Base-by-base conservation (phyloP, 2,888 invertebrate species). In the Anagyrus pseudococci region DNA sequence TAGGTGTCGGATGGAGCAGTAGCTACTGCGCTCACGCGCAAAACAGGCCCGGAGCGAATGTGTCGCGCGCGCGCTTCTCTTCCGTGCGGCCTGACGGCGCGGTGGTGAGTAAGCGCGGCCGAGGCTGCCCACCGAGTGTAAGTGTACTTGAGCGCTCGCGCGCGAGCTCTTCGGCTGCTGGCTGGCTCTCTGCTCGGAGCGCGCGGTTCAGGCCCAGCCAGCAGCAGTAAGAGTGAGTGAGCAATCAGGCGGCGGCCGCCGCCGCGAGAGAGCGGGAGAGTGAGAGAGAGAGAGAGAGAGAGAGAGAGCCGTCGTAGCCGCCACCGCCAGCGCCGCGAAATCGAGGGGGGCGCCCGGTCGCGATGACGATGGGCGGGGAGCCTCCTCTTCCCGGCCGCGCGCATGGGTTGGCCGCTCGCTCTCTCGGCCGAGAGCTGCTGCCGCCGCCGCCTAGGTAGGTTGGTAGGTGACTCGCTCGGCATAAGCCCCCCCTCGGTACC, bases 291-390 rank as follows among this genome's bases (percentile, higher is more conserved):
- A 52, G 20, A 19, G 50, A 20, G 37, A 20, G 65, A 60, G 50
- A 33, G 50, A 15, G 58, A 26, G 55, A n/a, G 43, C n/a, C n/a
- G 43, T 25, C n/a, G 43, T 26, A 4, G 53, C 10, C 13, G 48
- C 58, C 25, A 23, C 53, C 2, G 48, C 29, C 10, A 10, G 29
- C 26, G 29, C 26, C 47, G 55, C n/a, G 29, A 15, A 26, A 23
- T 17, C 20, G 26, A 66, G 69, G 68, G 70, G 67, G 68, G 67
- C 33, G 37, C 57, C 43, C 23, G 23, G 17, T 17, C 33, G n/a
- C 6, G 19, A 29, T 64, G 62, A 29, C 67, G 58, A 71, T 77
- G 76, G 77, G 77, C 74, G 77, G 77, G 77, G 77, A 77, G 75
- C 64, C 50, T 58, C 58, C 53, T 64, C 63, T 37, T 20, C 50